These are phyloP conservation scores for Peucedramus taeniatus DNA, from an alignment of 2,113 vertebrate genomes.

Conservation along the genomic window DNA sequence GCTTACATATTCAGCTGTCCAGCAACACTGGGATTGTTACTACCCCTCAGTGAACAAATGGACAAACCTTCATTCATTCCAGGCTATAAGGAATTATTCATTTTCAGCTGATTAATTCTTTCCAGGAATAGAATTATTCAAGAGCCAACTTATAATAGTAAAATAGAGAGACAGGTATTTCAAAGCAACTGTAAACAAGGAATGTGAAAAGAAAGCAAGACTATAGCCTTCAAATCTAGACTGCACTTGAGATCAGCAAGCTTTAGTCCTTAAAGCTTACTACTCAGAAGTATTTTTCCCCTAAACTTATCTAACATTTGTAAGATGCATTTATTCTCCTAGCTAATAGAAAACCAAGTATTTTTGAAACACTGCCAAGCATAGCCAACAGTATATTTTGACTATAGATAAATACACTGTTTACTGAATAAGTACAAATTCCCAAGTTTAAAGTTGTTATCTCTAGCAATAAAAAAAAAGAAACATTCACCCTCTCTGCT, in stretches of 20 bases:
- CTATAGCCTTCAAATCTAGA: background rate
- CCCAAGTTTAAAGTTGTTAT: background rate
- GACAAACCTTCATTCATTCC: background rate
- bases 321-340: background rate
- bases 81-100: background rate
- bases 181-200: background rate
- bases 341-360: background rate
- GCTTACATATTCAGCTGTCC: background rate
- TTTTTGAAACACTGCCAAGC: background rate
- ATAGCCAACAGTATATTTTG: background rate
- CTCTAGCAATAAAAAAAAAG: background rate
- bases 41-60: background rate
- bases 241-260: background rate
- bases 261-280: background rate
- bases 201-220: background rate
- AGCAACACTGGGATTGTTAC: background rate
- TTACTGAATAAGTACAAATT: background rate
- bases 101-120: background rate
- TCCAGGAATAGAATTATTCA: background rate
- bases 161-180: background rate
- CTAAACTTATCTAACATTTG: background rate
- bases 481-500: background rate
- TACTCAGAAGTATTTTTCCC: background rate
- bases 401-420: background rate
- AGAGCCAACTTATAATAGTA: background rate